Conservation (phyloP, 2,888 invertebrate species). For the Aquatica leii region DNA sequence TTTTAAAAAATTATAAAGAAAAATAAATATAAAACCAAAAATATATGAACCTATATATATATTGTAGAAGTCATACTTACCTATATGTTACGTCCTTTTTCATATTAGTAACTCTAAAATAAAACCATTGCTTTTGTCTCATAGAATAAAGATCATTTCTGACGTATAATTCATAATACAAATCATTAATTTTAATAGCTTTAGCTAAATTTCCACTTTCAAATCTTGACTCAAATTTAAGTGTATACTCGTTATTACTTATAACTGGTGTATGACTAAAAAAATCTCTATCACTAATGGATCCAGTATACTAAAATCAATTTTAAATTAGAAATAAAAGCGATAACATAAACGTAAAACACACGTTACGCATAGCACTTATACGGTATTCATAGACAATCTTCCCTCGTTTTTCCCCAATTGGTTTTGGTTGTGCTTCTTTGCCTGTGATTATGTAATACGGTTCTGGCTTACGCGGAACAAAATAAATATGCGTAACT, state of each 20-base stretch:
- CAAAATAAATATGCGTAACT: constrained; percentile 78
- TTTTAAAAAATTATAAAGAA: too few relatives aligned
- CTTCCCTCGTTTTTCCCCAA: constrained; percentile 86
- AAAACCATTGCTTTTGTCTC: constrained; percentile 95
- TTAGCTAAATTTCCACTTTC: constrained; percentile 94
- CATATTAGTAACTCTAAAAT: constrained; percentile 88
- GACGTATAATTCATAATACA: constrained; percentile 90
- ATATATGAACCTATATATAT: too few relatives aligned
- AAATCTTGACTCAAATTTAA: constrained; percentile 91
- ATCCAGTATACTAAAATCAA: too few relatives aligned
- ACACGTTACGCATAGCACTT: too few relatives aligned
- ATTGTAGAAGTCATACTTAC: too few relatives aligned
- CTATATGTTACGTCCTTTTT: constrained; percentile 83
- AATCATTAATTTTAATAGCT: constrained; percentile 86
- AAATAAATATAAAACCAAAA: too few relatives aligned
- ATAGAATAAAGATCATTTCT: constrained; percentile 87
- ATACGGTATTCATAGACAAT: constrained; percentile 81
- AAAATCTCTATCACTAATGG: constrained; percentile 80
- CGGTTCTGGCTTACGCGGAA: constrained; percentile 77
- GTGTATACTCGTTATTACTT: constrained; percentile 69
- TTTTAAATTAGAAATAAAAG: constrained; percentile 87
- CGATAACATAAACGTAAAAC: too few relatives aligned
- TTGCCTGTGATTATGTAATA: constrained; percentile 81
- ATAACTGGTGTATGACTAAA: constrained; percentile 74
- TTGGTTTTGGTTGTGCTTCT: constrained; percentile 84